Base-by-base conservation (phyloP, 2,113 vertebrate genomes). In the Eretmochelys imbricata region DNA sequence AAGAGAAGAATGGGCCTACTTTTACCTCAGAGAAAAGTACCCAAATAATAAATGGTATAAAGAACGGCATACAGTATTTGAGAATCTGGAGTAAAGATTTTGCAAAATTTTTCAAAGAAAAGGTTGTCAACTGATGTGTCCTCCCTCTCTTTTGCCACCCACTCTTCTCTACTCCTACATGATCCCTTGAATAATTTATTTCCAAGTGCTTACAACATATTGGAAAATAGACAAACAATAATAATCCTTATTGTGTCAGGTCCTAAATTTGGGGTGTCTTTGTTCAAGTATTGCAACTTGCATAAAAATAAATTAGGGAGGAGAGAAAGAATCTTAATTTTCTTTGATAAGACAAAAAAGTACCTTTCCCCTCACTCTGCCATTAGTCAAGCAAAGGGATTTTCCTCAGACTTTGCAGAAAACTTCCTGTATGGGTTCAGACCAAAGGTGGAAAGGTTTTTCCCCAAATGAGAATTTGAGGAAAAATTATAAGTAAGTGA, bases 71-170 rank as follows among this genome's bases (percentile, higher is more conserved):
- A 25, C 2, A 88, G 80, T 29, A 80, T 25, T 82, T 29, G 46
- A 72, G 57, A 62, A 42, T 9, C 82, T 16, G 46, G 29, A 89
- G 82, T 91, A 86, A 72, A 72, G 84, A 59, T 51, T 72, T 85
- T 80, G 48, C 31, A 9, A 29, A 22, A 25, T 2, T 8, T 46
- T 46, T 76, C 22, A 85, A 55, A 90, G 80, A 83, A 25, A 31
- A 3, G 8, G 1, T n/a, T 0, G 59, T 89, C 51, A 89, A 82
- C 75, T 72, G 57, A 80, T 10, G 0, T 16, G 35, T 83, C 82
- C 24, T 51, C 88, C 0, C 1, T 76, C n/a, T 22, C n/a, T 94
- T 93, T 83, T 20, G 16, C 6, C 89, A 12, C 54, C 75, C 8
- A 3, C 5, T 19, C 78, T 72, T 17, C 48, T 81, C 75, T 65